Base-by-base conservation (phyloP, 2,113 vertebrate species). In the Craseonycteris thonglongyai region DNA sequence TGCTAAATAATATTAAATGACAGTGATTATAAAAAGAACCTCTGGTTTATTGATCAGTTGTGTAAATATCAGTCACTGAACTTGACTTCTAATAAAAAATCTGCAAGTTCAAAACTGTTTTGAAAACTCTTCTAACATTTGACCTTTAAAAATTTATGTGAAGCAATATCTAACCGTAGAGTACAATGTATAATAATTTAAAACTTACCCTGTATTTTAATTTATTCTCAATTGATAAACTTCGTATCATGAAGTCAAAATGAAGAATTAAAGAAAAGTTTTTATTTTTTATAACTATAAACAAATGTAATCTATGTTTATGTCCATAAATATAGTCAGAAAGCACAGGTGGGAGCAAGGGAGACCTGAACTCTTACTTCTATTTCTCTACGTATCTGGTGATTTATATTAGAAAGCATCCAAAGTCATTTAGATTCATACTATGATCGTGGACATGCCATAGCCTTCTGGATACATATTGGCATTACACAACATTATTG, bases 41-140 rank as follows among this genome's bases (percentile, higher is more conserved):
- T 85, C 82, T 85, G 42, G n/a, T 95, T 97, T 86, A 95, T 97
- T 97, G 95, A 97, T 96, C 90, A 94, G 72, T 82, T 97, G 81
- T 97, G 72, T 96, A 96, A 97, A 95, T 97, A 97, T 90, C 81
- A 96, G 90, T 90, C 66, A 91, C 40, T 89, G 74, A 74, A 51
- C 56, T 84, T 95, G 71, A 96, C 72, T 96, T 96, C 84, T 94
- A 93, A 95, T 96, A 87, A 96, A 96, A 95, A 80, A 38, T 22
- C 82, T 65, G 18, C 33, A 90, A 88, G 40, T 94, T 95, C 74
- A 93, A 94, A 96, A 96, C 87, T 68, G 65, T 82, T 94, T 93
- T 90, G 63, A 95, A 88, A 78, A 88, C 49, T 91, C 51, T 69
- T 88, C 74, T 80, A 96, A 72, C 45, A 91, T 78, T 93, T 95